Base-by-base conservation (phyloP, 2,113 vertebrate genomes). In the Ceyx margarethae region DNA sequence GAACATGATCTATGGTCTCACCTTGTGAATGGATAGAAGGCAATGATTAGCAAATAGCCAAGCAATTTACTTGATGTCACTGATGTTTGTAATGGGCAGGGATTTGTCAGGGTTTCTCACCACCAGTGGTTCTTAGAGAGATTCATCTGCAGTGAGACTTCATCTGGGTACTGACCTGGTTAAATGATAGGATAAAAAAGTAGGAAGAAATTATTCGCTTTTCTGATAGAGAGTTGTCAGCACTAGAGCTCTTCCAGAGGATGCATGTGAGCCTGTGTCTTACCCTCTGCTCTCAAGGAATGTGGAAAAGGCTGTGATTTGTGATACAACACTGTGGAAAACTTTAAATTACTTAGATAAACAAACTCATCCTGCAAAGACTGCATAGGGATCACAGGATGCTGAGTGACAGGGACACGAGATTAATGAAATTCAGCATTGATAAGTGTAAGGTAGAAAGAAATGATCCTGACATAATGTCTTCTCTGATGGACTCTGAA, bases 71-170 rank as follows among this genome's bases (percentile, higher is more conserved):
- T 35, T 10, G 20, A 57, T 1, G 43, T 65, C 58, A 50, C 45
- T 1, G 3, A 33, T 0, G 2, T 7, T 31, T 33, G 21, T 62
- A 20, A 40, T 31, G 69, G 57, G 81, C 13, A 35, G 58, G 25
- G 35, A 56, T 60, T 35, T 72, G 18, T 45, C 29, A n/a, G 25
- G 15, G 28, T 64, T 87, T 51, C 57, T 92, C 86, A 78, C 16
- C 46, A 51, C 35, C 64, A 28, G 10, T 26, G 9, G 5, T 45
- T 89, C 76, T 67, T 60, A 5, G 19, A 48, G 73, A 19, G 29
- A 76, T 61, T 82, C 62, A 76, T 45, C 61, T 75, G 48, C n/a
- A 60, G 14, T 43, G 65, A 42, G 29, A 35, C 26, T 88, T 72
- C 74, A 53, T 35, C 48, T 56, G 42, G 56, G 19, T 51, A 57